Conservation (phyloP, 2,113 vertebrate genomes). For the Menidia beryllina region DNA sequence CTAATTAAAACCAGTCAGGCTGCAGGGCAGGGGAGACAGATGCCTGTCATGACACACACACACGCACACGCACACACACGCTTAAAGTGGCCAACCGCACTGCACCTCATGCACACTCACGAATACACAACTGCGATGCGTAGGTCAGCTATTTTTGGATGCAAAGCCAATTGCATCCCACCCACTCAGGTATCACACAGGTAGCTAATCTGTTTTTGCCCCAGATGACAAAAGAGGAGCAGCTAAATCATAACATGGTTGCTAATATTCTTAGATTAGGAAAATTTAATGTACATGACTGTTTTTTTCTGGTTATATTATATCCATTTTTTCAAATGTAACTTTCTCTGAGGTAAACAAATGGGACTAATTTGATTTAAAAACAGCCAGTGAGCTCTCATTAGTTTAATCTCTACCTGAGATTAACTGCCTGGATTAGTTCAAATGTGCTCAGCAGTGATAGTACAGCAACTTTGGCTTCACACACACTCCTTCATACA, state of each 20-base stretch:
- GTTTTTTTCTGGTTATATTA: conserved; percentile 1
- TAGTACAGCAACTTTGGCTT: conserved; percentile 23
- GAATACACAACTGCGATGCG: conserved; percentile 54
- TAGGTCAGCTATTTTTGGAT: conserved; percentile 70
- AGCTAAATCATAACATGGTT: conserved; percentile 9
- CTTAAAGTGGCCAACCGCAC: conserved; percentile 31
- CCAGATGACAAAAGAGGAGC: conserved; percentile 24
- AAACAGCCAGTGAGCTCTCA: conserved; percentile 26
- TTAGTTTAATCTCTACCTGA: conserved; percentile 32
- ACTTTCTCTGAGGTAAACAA: conserved; percentile 30
- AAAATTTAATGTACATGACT: not conserved
- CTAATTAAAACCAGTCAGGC: conserved; percentile 89
- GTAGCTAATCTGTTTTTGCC: conserved; percentile 49
- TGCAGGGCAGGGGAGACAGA: conserved; percentile 87
- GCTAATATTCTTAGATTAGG: not conserved
- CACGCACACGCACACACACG: conserved; percentile 53
- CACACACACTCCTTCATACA: conserved; percentile 13
- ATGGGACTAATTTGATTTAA: conserved; percentile 43
- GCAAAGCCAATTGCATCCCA: conserved; percentile 39
- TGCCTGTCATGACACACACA: conserved; percentile 83
- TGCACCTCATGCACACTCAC: conserved; percentile 45
- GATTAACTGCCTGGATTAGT: conserved; percentile 26
- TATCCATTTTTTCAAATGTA: conserved; percentile 10
- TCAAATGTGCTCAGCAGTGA: conserved; percentile 21
- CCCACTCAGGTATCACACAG: conserved; percentile 71